Percentiles rank a stretch among this genome's conserved stretches.
phyloP scores from a whole-genome alignment of 1,140 invertebrate species.

The Drosophila parabipectinata region DNA sequence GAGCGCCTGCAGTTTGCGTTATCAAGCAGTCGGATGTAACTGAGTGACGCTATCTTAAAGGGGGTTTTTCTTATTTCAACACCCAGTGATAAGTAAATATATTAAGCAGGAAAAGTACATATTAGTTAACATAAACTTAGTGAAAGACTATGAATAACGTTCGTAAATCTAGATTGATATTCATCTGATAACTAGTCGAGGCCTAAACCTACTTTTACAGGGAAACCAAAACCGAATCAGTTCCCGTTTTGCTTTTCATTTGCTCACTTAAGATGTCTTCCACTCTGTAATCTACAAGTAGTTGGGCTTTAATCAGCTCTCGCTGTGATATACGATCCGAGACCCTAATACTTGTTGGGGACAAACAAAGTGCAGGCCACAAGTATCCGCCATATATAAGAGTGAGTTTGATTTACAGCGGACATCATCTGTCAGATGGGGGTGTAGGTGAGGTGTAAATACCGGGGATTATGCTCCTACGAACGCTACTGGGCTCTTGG shows the following conservation, averaged over 20 bases:
- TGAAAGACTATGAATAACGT: not conserved
- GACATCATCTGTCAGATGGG: conserved; percentile 26
- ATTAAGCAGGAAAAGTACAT: conserved; percentile 4
- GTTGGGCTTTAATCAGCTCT: not conserved
- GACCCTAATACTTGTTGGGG: conserved; percentile 11
- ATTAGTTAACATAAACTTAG: conserved; percentile 9
- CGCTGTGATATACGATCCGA: not conserved
- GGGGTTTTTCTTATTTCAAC: conserved; percentile 9
- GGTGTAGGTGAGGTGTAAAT: conserved; percentile 65
- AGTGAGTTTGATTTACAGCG: conserved; percentile 49
- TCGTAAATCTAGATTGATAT: conserved; percentile 5
- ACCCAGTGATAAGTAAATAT: conserved; percentile 8
- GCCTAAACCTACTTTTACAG: not conserved
- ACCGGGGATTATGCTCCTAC: conserved; percentile 66
- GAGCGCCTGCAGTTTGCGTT: conserved; percentile 29
- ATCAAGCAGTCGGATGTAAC: conserved; percentile 21
- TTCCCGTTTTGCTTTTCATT: not conserved
- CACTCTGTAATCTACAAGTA: not conserved
- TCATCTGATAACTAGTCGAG: not conserved
- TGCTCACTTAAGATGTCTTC: not conserved
- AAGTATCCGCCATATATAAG: conserved; percentile 28
- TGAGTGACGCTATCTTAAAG: conserved; percentile 32
- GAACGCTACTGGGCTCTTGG: conserved; percentile 42
- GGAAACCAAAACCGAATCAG: not conserved
- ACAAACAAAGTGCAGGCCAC: conserved; percentile 13